phyloP scores from a whole-genome alignment of 92 coral and sea anemone genomes.

The Zoanthus sansibaricus region DNA sequence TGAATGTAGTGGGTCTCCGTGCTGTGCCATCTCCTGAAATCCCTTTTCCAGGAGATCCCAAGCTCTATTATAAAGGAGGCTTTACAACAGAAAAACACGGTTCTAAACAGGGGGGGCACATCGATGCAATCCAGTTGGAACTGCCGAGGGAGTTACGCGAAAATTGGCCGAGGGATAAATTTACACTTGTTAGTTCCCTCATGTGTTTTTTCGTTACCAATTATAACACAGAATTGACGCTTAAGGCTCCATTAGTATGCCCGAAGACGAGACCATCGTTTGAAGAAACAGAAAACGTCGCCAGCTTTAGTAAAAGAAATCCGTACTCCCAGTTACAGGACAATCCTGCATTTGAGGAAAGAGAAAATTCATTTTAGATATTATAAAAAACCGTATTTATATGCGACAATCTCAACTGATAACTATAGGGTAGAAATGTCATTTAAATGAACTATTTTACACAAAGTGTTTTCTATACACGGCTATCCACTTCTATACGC shows the following conservation, averaged over 20 bases:
- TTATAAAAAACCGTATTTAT: too few relatives aligned
- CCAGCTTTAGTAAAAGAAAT: too few relatives aligned
- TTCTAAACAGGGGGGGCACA: background rate
- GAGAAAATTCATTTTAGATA: too few relatives aligned
- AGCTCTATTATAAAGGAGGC: background rate
- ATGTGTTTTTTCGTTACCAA: slow-evolving; percentile 4
- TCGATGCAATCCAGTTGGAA: slow-evolving; percentile 10
- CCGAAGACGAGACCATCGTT: slow-evolving; percentile 3
- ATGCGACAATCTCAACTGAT: too few relatives aligned
- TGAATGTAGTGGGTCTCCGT: background rate
- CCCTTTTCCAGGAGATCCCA: background rate
- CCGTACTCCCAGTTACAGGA: too few relatives aligned
- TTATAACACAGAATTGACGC: background rate
- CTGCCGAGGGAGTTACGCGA: slow-evolving; percentile 13
- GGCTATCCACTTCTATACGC: too few relatives aligned
- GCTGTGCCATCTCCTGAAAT: slow-evolving; percentile 6
- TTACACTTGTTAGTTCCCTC: background rate
- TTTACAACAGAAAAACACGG: background rate
- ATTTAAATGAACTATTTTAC: too few relatives aligned
- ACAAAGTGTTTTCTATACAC: too few relatives aligned
- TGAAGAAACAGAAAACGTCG: slow-evolving; percentile 23
- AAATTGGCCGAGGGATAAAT: slow-evolving; percentile 8
- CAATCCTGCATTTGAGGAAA: too few relatives aligned
- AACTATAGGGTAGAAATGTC: too few relatives aligned
- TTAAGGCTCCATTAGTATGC: background rate